A percentile compares a stretch with the other conserved stretches of the same genome.
phyloP scores from a whole-genome alignment of 2,888 invertebrate genomes.

The Notocelia uddmanniana region DNA sequence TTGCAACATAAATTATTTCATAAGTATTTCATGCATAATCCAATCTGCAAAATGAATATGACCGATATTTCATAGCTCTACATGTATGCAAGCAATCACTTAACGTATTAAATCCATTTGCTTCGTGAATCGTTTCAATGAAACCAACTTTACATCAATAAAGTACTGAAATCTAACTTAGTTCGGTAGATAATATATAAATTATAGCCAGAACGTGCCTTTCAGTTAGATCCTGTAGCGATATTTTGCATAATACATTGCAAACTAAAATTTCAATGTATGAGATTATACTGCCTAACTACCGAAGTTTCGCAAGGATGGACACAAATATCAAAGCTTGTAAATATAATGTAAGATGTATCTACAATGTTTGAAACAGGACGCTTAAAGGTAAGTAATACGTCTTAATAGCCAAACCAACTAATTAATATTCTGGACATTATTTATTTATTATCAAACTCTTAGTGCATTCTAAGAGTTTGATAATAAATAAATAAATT shows the following conservation, averaged over 20 bases:
- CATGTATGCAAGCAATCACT: neutral
- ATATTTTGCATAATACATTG: constrained; percentile 32
- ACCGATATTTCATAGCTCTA: neutral
- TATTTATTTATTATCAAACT: no score
- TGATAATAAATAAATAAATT: no score
- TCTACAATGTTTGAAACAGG: neutral
- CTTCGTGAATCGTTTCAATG: neutral
- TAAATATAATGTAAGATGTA: neutral
- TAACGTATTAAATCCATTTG: neutral
- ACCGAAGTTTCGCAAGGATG: neutral
- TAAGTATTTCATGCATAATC: neutral
- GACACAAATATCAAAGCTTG: neutral
- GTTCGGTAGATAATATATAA: constrained; percentile 23
- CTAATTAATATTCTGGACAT: no score
- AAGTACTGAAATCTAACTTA: constrained; percentile 10
- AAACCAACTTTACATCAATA: neutral
- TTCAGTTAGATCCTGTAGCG: constrained; percentile 8
- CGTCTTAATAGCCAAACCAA: neutral
- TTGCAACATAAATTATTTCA: neutral
- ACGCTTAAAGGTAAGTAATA: neutral
- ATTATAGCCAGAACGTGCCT: constrained; percentile 24
- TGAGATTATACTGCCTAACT: constrained; percentile 3
- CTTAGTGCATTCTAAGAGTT: no score
- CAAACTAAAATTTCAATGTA: constrained; percentile 21
- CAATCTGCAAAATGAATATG: neutral